A percentile compares a stretch with the other conserved stretches of the same genome.
These are phyloP conservation scores for Ostrea denselamellosa DNA, from an alignment of 1,140 invertebrate species.

Conservation along the genomic window DNA sequence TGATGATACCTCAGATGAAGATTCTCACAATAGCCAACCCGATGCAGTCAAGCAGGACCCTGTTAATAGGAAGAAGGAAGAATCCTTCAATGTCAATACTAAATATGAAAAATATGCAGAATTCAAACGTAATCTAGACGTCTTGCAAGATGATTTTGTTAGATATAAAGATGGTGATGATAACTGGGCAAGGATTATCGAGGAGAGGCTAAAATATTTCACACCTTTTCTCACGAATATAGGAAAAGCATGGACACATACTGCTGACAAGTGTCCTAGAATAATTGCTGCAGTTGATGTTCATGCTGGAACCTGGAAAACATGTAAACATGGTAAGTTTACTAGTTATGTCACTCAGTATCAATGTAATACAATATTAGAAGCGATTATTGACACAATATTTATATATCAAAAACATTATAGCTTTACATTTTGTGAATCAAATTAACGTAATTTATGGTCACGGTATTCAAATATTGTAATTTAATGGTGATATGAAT, in stretches of 20 bases:
- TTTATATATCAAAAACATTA: background rate
- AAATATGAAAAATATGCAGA: background rate
- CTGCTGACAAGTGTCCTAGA: conserved; percentile 22
- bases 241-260: background rate
- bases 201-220: background rate
- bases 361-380: too few species aligned
- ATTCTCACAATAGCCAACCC: background rate
- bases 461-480: too few species aligned
- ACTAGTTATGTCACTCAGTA: background rate
- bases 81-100: background rate
- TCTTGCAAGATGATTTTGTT: background rate
- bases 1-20: background rate
- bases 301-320: conserved; percentile 35
- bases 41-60: background rate
- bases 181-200: background rate
- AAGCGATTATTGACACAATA: too few species aligned
- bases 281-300: conserved; percentile 17
- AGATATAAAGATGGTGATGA: background rate
- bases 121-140: background rate
- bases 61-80: background rate
- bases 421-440: background rate
- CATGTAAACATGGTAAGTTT: conserved; percentile 37
- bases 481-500: background rate
- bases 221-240: background rate
- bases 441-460: too few species aligned